Percentiles rank a stretch among this genome's conserved stretches.
phyloP scores from a whole-genome alignment of 1,140 invertebrate species.

The Lerema accius region DNA sequence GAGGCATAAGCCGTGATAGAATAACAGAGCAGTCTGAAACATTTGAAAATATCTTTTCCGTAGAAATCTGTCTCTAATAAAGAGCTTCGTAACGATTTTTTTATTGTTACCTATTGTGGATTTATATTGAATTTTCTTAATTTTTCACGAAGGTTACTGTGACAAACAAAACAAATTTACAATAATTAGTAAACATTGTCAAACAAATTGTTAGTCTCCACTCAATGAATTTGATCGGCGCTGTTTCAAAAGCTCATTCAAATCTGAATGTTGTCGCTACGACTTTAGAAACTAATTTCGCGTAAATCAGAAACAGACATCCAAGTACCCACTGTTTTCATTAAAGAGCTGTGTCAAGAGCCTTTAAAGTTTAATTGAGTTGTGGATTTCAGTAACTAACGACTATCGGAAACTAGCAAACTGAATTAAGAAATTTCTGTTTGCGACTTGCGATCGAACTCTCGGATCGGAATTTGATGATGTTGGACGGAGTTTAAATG shows the following conservation, averaged over 20 bases:
- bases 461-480: conserved; percentile 21
- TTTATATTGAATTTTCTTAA: too few species aligned
- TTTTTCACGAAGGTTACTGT: too few species aligned
- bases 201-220: conserved; percentile 26
- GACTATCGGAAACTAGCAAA: conserved; percentile 67
- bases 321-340: conserved; percentile 46
- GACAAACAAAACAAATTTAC: too few species aligned
- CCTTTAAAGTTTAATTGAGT: conserved; percentile 77
- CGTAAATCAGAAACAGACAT: conserved; percentile 27
- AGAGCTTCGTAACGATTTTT: too few species aligned
- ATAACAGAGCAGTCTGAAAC: too few species aligned
- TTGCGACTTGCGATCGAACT: conserved; percentile 34
- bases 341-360: conserved; percentile 61
- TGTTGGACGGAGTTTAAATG: conserved; percentile 24
- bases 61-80: too few species aligned
- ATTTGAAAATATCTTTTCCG: too few species aligned
- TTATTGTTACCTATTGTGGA: too few species aligned
- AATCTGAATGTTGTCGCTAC: conserved; percentile 15
- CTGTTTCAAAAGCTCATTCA: not conserved
- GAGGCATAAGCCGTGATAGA: too few species aligned
- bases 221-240: conserved; percentile 25
- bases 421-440: conserved; percentile 58
- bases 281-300: conserved; percentile 35
- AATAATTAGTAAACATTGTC: conserved; percentile 12
- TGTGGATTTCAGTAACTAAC: conserved; percentile 68